Conservation (phyloP, 2,797 vertebrate species). For the Cynodonichthys magdalenae region DNA sequence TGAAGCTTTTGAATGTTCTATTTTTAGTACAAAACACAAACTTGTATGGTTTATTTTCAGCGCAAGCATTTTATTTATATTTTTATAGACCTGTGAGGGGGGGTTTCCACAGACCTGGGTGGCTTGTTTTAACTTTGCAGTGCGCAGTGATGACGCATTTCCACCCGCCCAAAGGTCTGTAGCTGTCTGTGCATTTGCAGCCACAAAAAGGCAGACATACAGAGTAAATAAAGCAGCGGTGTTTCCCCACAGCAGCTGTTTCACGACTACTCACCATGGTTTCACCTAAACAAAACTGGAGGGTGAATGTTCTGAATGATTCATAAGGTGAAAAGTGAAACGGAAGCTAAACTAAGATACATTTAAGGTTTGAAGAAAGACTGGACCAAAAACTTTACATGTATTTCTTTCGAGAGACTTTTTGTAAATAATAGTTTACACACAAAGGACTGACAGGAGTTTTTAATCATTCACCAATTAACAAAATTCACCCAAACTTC, state of each 20-base stretch:
- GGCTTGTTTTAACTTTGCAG: background rate
- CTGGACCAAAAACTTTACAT: too few relatives aligned
- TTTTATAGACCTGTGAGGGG: background rate
- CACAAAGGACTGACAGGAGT: background rate
- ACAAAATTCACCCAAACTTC: background rate
- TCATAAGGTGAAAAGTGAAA: too few relatives aligned
- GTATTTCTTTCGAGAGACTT: too few relatives aligned
- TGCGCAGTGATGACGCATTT: background rate
- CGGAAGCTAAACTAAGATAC: too few relatives aligned
- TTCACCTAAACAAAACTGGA: too few relatives aligned
- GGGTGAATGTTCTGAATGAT: too few relatives aligned
- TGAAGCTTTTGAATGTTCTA: background rate
- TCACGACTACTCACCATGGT: too few relatives aligned
- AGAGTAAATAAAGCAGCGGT: background rate
- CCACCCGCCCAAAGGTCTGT: background rate
- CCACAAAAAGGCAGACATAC: background rate
- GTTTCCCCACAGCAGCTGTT: too few relatives aligned
- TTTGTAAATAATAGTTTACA: too few relatives aligned
- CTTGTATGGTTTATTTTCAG: background rate
- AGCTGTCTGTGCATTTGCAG: background rate
- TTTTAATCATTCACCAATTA: background rate
- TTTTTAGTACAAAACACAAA: background rate
- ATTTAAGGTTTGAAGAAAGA: too few relatives aligned
- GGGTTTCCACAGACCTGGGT: background rate
- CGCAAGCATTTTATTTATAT: background rate